Percentiles rank a stretch among this genome's conserved stretches.
Conservation (phyloP, 1,140 invertebrate species). For the Drosophila equinoxialis region DNA sequence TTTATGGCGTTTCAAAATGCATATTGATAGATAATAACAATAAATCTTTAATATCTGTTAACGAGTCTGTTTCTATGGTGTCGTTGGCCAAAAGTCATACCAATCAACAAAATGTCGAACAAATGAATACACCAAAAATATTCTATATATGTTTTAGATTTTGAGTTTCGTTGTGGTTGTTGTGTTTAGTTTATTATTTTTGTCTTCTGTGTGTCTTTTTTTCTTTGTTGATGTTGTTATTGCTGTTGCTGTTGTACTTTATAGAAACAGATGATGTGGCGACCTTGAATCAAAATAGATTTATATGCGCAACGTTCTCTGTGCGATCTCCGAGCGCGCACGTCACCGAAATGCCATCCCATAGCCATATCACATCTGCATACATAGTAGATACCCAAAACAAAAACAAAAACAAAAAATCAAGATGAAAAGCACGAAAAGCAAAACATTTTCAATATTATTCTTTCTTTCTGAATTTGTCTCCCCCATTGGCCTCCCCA, state of each 20-base stretch:
- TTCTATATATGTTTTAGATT: neutral
- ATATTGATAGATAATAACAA: no score
- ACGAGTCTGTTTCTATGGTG: no score
- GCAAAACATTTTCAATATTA: neutral
- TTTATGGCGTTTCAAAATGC: no score
- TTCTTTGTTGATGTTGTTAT: neutral
- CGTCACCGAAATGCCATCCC: constrained; percentile 50
- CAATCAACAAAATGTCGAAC: neutral
- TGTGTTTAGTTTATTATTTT: constrained; percentile 9
- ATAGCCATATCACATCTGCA: constrained; percentile 27
- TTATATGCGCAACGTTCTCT: constrained; percentile 63
- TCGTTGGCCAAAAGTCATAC: no score
- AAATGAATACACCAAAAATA: neutral
- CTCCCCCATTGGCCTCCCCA: no score
- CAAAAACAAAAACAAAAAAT: neutral
- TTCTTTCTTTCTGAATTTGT: neutral
- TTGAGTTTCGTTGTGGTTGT: neutral
- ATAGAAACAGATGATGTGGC: constrained; percentile 62
- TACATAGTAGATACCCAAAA: neutral
- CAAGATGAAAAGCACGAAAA: neutral
- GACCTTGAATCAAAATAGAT: constrained; percentile 77
- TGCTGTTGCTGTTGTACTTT: constrained; percentile 28
- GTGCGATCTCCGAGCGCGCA: constrained; percentile 39
- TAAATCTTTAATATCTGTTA: no score
- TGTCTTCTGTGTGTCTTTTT: constrained; percentile 1